Evolutionary conservation across 2,888 invertebrate species (phyloP), one percentile per base, ranked within the genome.

Genomic region (Dione juno): DNA sequence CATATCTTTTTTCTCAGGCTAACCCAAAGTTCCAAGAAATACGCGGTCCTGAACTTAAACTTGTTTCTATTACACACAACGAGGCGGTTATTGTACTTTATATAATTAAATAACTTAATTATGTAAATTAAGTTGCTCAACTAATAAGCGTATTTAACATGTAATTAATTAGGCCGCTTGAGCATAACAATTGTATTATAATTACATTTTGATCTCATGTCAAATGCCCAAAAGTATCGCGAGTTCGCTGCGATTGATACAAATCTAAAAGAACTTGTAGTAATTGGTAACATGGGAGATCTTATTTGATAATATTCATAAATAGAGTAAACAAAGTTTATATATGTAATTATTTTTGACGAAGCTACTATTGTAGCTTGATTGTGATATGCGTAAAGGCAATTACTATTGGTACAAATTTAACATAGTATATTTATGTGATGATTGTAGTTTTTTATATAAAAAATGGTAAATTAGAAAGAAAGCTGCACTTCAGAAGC

Each of bases 111-210:
- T 9, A 28, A n/a, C 10, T 21, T 28, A 43, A 21, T 59, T 59
- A 59, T 43, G 14, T 3, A 28, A 59, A 59, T 59, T 14, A 59
- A 43, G 9, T 59, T 6, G 59, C 28, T 43, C 59, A 43, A 21
- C 9, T 43, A 59, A 43, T 59, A 43, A 59, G 8, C 41, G 41
- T 59, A 59, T 28, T 59, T 59, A 41, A 59, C 21, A 21, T 43
- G 35, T 28, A 3, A 3, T 8, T 3, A 41, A 58, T 19, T 41
- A 41, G 11, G 7, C 7, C 53, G 9, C 10, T n/a, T 14, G 41
- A 11, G 35, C 10, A 35, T 48, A 16, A 3, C 10, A n/a, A 37
- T 16, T 35, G 35, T 10, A 54, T 10, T 28, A 28, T 43, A n/a
- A n/a, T n/a, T n/a, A n/a, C n/a, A n/a, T 40, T 58, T 41, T 43